Evolutionary conservation across 2,113 vertebrate genomes (phyloP).

Genomic region (Pachyramphus minor): DNA sequence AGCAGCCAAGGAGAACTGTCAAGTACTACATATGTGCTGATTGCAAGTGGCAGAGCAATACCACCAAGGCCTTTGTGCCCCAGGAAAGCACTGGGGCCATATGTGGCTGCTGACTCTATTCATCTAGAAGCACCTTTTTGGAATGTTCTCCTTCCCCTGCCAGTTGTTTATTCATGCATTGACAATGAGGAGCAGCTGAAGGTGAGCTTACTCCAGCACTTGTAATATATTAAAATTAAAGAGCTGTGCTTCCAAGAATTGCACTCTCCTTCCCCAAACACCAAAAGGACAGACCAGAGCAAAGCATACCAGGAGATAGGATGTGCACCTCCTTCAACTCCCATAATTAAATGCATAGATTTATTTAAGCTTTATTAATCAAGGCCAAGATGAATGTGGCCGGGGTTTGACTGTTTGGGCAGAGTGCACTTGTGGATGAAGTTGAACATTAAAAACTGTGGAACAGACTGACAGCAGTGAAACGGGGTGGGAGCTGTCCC

Average conservation of each 20-base stretch:
- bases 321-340: neutral
- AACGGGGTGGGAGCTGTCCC: neutral
- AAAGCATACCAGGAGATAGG: neutral
- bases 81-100: neutral
- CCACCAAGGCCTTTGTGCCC: neutral
- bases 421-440: neutral
- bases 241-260: slow-evolving; percentile 23
- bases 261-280: neutral
- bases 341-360: neutral
- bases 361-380: neutral
- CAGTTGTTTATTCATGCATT: slow-evolving; percentile 21
- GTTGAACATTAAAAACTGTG: neutral
- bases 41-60: neutral
- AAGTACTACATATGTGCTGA: neutral
- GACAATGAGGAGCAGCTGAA: slow-evolving; percentile 6
- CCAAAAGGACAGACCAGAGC: neutral
- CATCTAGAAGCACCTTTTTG: neutral
- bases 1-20: neutral
- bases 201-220: slow-evolving; percentile 9
- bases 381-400: neutral
- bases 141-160: neutral
- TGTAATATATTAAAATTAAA: slow-evolving; percentile 27
- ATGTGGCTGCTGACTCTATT: neutral
- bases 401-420: neutral
- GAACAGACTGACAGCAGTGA: neutral